Conservation (phyloP, 2,113 vertebrate species). For the Saguinus imperator region DNA sequence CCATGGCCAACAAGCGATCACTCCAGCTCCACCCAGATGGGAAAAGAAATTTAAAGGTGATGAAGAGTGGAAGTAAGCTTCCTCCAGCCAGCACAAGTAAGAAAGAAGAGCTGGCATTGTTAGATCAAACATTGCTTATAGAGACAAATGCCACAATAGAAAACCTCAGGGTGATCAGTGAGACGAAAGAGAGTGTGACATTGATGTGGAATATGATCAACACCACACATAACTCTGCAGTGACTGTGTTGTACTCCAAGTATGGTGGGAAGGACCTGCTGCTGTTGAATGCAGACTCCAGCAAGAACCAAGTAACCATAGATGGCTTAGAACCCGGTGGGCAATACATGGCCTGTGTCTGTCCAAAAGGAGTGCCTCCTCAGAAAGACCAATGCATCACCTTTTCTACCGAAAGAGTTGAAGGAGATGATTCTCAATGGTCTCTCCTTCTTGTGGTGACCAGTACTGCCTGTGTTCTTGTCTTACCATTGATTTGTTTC, state of each 20-base stretch:
- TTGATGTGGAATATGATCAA: slow-evolving; percentile 89
- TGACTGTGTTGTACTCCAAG: slow-evolving; percentile 93
- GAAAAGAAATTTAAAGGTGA: slow-evolving; percentile 79
- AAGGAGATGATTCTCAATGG: slow-evolving; percentile 77
- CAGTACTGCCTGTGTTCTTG: slow-evolving; percentile 86
- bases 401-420: slow-evolving; percentile 87
- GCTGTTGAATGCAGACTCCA: slow-evolving; percentile 86
- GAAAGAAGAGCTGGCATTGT: slow-evolving; percentile 64
- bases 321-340: slow-evolving; percentile 89
- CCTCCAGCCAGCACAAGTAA: slow-evolving; percentile 80
- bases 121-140: neutral
- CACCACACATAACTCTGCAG: slow-evolving; percentile 74
- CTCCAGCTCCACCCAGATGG: slow-evolving; percentile 72
- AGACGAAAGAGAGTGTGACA: slow-evolving; percentile 90
- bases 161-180: slow-evolving; percentile 88
- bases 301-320: slow-evolving; percentile 90
- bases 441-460: slow-evolving; percentile 85
- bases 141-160: slow-evolving; percentile 81
- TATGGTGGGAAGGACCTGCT: slow-evolving; percentile 90
- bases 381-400: slow-evolving; percentile 92
- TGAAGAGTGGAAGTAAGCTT: slow-evolving; percentile 77
- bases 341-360: slow-evolving; percentile 93
- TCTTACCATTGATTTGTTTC: slow-evolving; percentile 89
- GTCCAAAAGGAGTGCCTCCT: slow-evolving; percentile 86
- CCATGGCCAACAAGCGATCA: slow-evolving; percentile 50